These are phyloP conservation scores for Hemicrepidius hirtus DNA, from an alignment of 2,888 invertebrate genomes.

Conservation along the genomic window DNA sequence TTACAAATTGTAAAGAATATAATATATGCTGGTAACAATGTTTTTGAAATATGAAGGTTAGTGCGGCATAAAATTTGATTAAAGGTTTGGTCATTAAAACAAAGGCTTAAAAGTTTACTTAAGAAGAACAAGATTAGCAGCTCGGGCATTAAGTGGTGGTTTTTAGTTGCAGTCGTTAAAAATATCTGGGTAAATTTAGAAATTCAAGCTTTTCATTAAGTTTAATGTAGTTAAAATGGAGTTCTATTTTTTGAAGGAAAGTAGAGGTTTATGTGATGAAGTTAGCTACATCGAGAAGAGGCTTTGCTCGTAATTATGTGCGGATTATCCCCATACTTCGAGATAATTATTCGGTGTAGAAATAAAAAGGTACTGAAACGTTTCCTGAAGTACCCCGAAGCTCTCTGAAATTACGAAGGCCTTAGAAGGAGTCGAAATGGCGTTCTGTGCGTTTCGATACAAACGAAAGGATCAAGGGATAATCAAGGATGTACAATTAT, in stretches of 20 bases:
- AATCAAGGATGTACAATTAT: conserved; percentile 43
- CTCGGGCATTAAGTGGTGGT: not conserved
- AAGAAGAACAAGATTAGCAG: not conserved
- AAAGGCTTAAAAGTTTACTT: not conserved
- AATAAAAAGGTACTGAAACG: conserved; percentile 40
- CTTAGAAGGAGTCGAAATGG: conserved; percentile 23
- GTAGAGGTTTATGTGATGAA: conserved; percentile 30
- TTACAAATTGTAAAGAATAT: too few relatives aligned
- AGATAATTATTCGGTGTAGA: conserved; percentile 44
- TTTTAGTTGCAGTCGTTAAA: not conserved
- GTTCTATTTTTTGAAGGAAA: conserved; percentile 19
- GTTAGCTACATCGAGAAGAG: conserved; percentile 37
- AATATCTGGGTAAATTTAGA: conserved; percentile 6
- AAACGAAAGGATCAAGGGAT: conserved; percentile 41
- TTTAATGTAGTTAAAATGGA: conserved; percentile 18
- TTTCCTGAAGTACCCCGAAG: conserved; percentile 31
- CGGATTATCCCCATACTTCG: conserved; percentile 40
- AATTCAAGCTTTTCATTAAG: conserved; percentile 22
- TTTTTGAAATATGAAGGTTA: too few relatives aligned
- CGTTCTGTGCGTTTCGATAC: conserved; percentile 30
- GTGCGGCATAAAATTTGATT: too few relatives aligned
- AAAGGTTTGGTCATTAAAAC: too few relatives aligned
- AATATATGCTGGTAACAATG: too few relatives aligned
- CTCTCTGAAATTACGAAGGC: conserved; percentile 31
- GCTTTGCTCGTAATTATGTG: conserved; percentile 46